Conservation (phyloP, 2,888 invertebrate genomes). For the Macrophya annulata region DNA sequence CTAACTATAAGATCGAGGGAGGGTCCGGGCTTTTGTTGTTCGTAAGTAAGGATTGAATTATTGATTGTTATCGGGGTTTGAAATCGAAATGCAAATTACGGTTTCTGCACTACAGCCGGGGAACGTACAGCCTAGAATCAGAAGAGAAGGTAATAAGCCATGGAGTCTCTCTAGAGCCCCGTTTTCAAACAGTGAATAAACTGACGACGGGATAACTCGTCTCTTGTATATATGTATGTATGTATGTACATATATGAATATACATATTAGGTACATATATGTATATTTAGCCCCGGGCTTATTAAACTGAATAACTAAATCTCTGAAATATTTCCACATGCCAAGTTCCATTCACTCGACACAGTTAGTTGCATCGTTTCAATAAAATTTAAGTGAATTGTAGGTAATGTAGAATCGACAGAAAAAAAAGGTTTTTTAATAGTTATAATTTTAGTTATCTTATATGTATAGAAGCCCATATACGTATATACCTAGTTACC, state of each 20-base stretch:
- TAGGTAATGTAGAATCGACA: neutral
- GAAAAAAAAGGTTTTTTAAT: neutral
- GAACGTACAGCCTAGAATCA: neutral
- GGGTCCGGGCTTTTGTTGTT: slow-evolving; percentile 5
- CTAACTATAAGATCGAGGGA: neutral
- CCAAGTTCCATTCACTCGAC: neutral
- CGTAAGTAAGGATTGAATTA: slow-evolving; percentile 23
- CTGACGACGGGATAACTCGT: neutral
- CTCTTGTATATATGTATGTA: neutral
- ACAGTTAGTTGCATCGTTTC: neutral
- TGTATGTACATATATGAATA: neutral
- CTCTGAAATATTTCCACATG: slow-evolving; percentile 10
- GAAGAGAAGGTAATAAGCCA: neutral
- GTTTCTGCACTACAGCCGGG: neutral
- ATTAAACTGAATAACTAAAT: neutral
- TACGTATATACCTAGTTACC: too few relatives aligned
- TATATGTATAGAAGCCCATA: too few relatives aligned
- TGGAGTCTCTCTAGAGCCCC: neutral
- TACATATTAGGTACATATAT: neutral
- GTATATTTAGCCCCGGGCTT: neutral
- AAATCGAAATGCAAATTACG: slow-evolving; percentile 43
- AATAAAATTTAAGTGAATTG: neutral
- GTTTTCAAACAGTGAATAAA: neutral
- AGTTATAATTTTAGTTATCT: too few relatives aligned
- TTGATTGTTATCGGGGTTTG: slow-evolving; percentile 42